Evolutionary conservation across 2,113 vertebrate species (phyloP).

Genomic region (Myiozetetes cayanensis): DNA sequence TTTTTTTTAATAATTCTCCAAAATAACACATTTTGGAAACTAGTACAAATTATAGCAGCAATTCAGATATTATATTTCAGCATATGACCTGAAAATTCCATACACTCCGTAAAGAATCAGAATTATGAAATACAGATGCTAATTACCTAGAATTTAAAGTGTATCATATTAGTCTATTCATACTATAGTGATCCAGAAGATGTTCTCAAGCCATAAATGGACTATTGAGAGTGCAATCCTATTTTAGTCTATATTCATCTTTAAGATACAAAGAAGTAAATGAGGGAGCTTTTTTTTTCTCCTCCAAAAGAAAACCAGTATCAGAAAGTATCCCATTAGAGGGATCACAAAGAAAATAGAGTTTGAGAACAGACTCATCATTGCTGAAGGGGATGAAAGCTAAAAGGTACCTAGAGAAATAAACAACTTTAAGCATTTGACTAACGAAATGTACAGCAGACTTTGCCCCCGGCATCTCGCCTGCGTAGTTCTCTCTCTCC

Average conservation of each 20-base stretch:
- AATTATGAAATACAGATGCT: neutral
- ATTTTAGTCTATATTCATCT: neutral
- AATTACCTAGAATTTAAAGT: neutral
- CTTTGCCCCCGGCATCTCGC: neutral
- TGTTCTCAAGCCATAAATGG: neutral
- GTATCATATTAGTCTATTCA: neutral
- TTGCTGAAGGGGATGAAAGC: neutral
- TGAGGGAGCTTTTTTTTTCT: neutral
- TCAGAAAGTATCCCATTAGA: conserved; percentile 7
- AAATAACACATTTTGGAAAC: neutral
- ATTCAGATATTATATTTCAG: neutral
- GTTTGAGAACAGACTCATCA: neutral
- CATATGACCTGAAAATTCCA: neutral
- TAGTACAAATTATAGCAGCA: neutral
- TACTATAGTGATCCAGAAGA: neutral
- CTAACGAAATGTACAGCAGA: conserved; percentile 18
- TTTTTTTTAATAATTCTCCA: neutral
- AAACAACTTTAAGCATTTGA: neutral
- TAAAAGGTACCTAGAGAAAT: conserved; percentile 10
- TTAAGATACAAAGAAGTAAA: neutral
- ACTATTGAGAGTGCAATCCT: neutral
- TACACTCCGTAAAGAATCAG: neutral
- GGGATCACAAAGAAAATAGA: neutral
- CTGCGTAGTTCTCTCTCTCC: neutral
- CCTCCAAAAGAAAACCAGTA: neutral